Conservation (phyloP, 2,113 vertebrate genomes). For the Abramis brama region DNA sequence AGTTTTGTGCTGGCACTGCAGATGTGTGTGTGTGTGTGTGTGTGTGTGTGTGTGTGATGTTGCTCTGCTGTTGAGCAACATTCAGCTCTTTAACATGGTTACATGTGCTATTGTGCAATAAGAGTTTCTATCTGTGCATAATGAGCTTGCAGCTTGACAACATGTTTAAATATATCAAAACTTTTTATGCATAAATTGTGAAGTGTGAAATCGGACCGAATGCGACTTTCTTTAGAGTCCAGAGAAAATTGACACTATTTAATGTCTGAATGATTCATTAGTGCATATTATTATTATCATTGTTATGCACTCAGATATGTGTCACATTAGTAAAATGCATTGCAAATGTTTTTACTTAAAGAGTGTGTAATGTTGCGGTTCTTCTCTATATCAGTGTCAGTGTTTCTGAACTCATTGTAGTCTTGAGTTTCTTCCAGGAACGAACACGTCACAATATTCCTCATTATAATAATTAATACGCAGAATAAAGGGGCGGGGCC, state of each 20-base stretch:
- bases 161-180: neutral
- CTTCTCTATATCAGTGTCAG: no score
- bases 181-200: neutral
- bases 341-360: no score
- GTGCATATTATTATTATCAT: neutral
- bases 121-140: neutral
- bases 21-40: neutral
- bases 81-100: neutral
- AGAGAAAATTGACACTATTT: neutral
- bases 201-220: neutral
- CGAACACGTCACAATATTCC: no score
- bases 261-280: neutral
- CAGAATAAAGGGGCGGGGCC: no score
- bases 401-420: no score
- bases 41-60: no score
- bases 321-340: neutral
- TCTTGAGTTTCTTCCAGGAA: no score
- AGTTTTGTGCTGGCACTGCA: constrained; percentile 20
- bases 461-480: no score
- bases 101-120: neutral
- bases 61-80: neutral
- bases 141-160: neutral
- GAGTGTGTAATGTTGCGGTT: no score
- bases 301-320: neutral
- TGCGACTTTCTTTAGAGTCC: neutral